phyloP scores from a whole-genome alignment of 2,888 invertebrate genomes.

The Sesia bembeciformis region DNA sequence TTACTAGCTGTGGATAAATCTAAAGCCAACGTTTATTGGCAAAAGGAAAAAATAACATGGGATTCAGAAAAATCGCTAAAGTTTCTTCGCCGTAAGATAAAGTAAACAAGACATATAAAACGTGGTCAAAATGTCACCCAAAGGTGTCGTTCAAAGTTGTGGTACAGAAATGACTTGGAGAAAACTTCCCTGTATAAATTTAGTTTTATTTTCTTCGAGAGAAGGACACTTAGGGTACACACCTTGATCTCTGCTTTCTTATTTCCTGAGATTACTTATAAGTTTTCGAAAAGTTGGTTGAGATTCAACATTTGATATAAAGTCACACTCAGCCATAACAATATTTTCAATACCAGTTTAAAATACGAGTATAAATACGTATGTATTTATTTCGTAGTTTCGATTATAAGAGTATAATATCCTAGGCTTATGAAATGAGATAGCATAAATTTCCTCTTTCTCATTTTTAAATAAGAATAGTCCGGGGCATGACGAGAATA shows the following conservation, averaged over 20 bases:
- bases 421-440: not conserved
- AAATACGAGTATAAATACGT: too few relatives aligned
- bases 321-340: too few relatives aligned
- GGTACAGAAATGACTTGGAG: slow-evolving; percentile 27
- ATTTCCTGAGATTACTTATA: too few relatives aligned
- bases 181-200: slow-evolving; percentile 18
- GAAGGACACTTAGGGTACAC: not conserved
- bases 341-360: too few relatives aligned
- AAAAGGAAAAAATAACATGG: too few relatives aligned
- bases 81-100: slow-evolving; percentile 18
- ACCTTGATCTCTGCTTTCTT: not conserved
- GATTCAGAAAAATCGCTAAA: not conserved
- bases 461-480: not conserved
- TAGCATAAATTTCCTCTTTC: not conserved
- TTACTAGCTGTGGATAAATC: too few relatives aligned
- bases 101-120: slow-evolving; percentile 27
- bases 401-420: not conserved
- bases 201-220: slow-evolving; percentile 17
- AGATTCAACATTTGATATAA: too few relatives aligned
- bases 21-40: too few relatives aligned
- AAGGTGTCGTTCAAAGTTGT: slow-evolving; percentile 32
- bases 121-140: slow-evolving; percentile 37
- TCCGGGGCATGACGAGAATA: not conserved
- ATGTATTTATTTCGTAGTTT: not conserved
- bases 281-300: too few relatives aligned